A percentile compares a stretch with the other conserved stretches of the same genome.
Evolutionary conservation across 2,888 invertebrate genomes (phyloP).

Genomic region (Blastobasis lacticolella): DNA sequence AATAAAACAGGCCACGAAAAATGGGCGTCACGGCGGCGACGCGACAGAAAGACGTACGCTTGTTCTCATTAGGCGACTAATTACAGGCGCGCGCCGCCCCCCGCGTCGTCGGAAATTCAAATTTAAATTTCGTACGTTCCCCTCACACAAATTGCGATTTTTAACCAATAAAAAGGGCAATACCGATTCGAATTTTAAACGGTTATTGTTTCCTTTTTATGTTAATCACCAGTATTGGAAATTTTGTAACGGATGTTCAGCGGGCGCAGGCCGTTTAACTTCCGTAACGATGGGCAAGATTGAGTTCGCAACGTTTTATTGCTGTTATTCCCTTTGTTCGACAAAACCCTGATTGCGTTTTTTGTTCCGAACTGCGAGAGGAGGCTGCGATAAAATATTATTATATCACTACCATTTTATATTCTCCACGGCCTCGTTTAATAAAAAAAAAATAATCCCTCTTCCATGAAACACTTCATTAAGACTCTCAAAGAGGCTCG

Average conservation of each 20-base stretch:
- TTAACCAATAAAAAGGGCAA: conserved; percentile 60
- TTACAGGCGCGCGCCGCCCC: conserved; percentile 39
- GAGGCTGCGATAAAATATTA: conserved; percentile 25
- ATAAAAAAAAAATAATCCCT: conserved; percentile 58
- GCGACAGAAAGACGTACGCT: conserved; percentile 36
- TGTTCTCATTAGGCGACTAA: conserved; percentile 67
- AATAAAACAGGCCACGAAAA: conserved; percentile 41
- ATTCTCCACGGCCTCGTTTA: conserved; percentile 22
- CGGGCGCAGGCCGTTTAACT: conserved; percentile 49
- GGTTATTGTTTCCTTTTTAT: conserved; percentile 72
- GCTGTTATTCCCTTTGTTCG: conserved; percentile 50
- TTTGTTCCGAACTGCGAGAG: conserved; percentile 25
- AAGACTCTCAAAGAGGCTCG: conserved; percentile 54
- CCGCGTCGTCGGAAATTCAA: conserved; percentile 57
- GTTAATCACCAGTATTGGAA: conserved; percentile 66
- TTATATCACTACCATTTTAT: conserved; percentile 1
- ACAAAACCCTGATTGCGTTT: conserved; percentile 46
- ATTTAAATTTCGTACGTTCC: conserved; percentile 59
- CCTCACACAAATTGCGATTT: conserved; percentile 61
- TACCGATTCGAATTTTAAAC: conserved; percentile 65
- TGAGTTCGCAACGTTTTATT: conserved; percentile 55
- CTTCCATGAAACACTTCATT: conserved; percentile 55
- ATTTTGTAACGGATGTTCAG: conserved; percentile 55
- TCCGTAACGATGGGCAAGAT: conserved; percentile 48
- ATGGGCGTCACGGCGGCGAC: conserved; percentile 27